phyloP scores from a whole-genome alignment of 1,140 invertebrate genomes.

The Gonatopus flavifemur region DNA sequence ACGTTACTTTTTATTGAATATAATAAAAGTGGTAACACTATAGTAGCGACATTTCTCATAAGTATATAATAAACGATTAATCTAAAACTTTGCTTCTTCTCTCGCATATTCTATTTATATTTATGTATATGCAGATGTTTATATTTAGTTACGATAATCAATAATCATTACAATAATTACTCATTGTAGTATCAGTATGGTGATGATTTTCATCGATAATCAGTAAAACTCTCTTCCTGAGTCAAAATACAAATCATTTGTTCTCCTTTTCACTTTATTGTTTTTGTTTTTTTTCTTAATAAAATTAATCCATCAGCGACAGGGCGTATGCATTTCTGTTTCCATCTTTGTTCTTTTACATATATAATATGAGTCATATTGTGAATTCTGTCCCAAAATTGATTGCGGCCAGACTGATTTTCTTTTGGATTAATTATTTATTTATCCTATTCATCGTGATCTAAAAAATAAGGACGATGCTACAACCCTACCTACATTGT shows the following conservation, averaged over 20 bases:
- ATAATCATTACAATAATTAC: no score
- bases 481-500: no score
- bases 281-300: slow-evolving; percentile 5
- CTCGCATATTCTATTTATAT: no score
- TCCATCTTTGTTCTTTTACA: not conserved
- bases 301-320: slow-evolving; percentile 6
- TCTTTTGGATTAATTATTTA: no score
- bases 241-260: slow-evolving; percentile 27
- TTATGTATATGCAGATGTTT: no score
- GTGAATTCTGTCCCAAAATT: no score
- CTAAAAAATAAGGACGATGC: no score
- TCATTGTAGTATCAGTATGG: slow-evolving; percentile 3
- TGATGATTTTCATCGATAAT: slow-evolving; percentile 7
- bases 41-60: slow-evolving; percentile 36
- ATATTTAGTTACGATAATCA: slow-evolving; percentile 16
- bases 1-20: slow-evolving; percentile 44
- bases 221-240: slow-evolving; percentile 21
- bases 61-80: slow-evolving; percentile 35
- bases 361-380: not conserved
- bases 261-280: slow-evolving; percentile 6
- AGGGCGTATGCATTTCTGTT: slow-evolving; percentile 6
- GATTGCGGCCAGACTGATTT: no score
- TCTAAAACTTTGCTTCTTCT: slow-evolving; percentile 24
- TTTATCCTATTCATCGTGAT: no score
- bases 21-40: slow-evolving; percentile 48